These are phyloP conservation scores for Allobates femoralis DNA, from an alignment of 2,797 vertebrate species.

Conservation along the genomic window DNA sequence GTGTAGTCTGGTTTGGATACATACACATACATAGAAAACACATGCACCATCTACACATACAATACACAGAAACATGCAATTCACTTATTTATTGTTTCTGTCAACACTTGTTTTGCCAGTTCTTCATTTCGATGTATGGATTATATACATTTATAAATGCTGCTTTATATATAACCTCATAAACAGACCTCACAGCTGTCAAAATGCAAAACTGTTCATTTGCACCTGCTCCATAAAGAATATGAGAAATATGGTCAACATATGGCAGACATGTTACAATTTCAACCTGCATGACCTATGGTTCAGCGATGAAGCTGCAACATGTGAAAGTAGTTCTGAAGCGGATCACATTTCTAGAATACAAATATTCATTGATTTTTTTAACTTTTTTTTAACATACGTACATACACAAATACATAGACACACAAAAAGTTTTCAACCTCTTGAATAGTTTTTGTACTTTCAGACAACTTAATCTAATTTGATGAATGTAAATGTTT, in stretches of 20 bases:
- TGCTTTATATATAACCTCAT: slow-evolving; percentile 7
- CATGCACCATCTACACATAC: neutral
- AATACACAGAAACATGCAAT: neutral
- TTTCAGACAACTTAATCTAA: no score
- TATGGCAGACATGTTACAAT: slow-evolving; percentile 30
- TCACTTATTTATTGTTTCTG: neutral
- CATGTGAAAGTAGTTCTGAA: neutral
- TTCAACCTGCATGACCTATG: slow-evolving; percentile 18
- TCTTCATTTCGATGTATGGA: neutral
- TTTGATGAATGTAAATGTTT: no score
- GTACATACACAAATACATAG: neutral
- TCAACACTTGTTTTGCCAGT: neutral
- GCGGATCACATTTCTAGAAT: neutral
- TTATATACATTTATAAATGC: slow-evolving; percentile 10
- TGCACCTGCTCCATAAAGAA: slow-evolving; percentile 48
- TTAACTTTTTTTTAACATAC: neutral
- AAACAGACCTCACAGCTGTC: slow-evolving; percentile 36
- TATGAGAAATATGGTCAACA: slow-evolving; percentile 43
- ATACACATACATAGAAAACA: neutral
- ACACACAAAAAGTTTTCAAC: no score
- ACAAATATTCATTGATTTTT: neutral
- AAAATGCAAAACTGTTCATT: slow-evolving; percentile 26
- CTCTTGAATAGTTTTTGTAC: no score
- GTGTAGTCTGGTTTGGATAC: neutral
- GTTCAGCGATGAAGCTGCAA: neutral